Base-by-base conservation (phyloP, 2,113 vertebrate genomes). In the Gracilinanus agilis region DNA sequence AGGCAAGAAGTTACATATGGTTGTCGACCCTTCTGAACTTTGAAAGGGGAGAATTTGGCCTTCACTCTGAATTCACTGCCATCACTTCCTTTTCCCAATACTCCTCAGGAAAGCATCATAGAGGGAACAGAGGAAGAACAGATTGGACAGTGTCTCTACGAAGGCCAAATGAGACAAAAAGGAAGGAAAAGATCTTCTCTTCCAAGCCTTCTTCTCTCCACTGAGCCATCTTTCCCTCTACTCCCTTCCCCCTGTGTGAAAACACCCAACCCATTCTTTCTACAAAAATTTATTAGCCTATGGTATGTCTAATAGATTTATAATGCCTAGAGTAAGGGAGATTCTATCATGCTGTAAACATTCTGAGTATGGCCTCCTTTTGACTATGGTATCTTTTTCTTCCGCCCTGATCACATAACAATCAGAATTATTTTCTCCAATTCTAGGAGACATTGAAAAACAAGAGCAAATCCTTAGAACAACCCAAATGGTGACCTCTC, bases 281-380 rank as follows among this genome's bases (percentile, higher is more conserved):
- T 93, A 90, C 90, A 40, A 27, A 91, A 83, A 94, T 83, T 55
- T 54, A 75, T 44, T 88, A 40, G 58, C 12, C 75, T n/a, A n/a
- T n/a, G n/a, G n/a, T n/a, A n/a, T n/a, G n/a, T n/a, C n/a, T n/a
- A n/a, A 34, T 13, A 34, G 61, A 67, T 13, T 67, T 67, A 67
- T 34, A 67, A 67, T 67, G 61, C 58, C 29, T 67, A 67, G 61
- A 67, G 16, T 67, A 29, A 61, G 58, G 58, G 25, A 29, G 58
- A 25, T 24, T 9, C 58, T 61, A 13, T 34, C 11, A 13, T 29
- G 61, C 61, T 34, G 27, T 34, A 16, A 67, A 34, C 13, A 13
- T 67, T 34, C 61, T 16, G 29, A 56, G 55, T 25, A 34, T 67
- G 29, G 61, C 34, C 61, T 34, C 61, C 1, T 67, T 34, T 34